Evolutionary conservation across 2,113 vertebrate genomes (phyloP).

Genomic region (Nibea albiflora): DNA sequence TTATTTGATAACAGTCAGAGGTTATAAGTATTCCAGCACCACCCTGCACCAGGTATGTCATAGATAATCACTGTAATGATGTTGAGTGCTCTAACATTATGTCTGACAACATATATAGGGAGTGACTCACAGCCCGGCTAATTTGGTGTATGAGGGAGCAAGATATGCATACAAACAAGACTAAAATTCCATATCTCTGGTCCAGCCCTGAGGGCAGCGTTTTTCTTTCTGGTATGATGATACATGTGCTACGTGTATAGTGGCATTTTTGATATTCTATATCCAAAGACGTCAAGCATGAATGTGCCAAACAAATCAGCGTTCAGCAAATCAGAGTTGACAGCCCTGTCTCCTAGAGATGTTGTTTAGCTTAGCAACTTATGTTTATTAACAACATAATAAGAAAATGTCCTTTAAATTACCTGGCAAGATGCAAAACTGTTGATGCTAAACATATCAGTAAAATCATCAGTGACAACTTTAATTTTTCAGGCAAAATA

Average conservation of each 20-base stretch:
- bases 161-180: conserved; percentile 2
- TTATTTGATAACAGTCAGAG: conserved; percentile 41
- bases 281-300: neutral
- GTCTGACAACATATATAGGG: conserved; percentile 26
- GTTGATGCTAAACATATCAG: too few relatives aligned
- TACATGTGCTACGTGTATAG: neutral
- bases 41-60: conserved; percentile 29
- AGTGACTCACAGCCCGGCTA: conserved; percentile 31
- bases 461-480: too few relatives aligned
- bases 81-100: conserved; percentile 47
- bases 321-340: too few relatives aligned
- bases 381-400: too few relatives aligned
- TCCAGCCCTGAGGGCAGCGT: too few relatives aligned
- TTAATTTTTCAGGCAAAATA: too few relatives aligned
- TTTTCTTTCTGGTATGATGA: neutral
- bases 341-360: too few relatives aligned
- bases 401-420: too few relatives aligned
- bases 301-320: neutral
- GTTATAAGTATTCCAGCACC: conserved; percentile 62
- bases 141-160: conserved; percentile 18
- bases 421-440: too few relatives aligned
- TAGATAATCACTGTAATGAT: conserved; percentile 57
- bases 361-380: too few relatives aligned
- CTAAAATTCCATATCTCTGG: too few relatives aligned
- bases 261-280: neutral